A percentile compares a stretch with the other conserved stretches of the same genome.
Evolutionary conservation across 2,113 vertebrate species (phyloP).

Genomic region (Anoplopoma fimbria): DNA sequence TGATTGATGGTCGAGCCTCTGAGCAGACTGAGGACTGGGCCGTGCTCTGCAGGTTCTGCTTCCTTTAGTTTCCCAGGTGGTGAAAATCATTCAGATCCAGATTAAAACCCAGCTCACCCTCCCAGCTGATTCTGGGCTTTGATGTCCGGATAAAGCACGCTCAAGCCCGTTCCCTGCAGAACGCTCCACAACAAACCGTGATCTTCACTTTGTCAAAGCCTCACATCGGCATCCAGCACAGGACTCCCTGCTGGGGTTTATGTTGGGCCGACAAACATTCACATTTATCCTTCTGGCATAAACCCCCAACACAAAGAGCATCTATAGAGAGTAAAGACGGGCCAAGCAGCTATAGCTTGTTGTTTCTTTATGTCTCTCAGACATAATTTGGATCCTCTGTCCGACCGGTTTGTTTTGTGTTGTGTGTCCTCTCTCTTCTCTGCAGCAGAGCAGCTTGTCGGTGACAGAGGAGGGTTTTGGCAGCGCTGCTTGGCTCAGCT

Average conservation of each 20-base stretch:
- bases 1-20: background rate
- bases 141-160: constrained; percentile 47
- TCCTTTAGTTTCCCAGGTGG: constrained; percentile 7
- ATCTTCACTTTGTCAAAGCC: constrained; percentile 39
- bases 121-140: constrained; percentile 50
- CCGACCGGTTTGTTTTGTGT: background rate
- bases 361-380: constrained; percentile 1
- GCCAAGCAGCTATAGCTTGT: background rate
- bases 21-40: background rate
- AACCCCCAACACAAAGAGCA: constrained; percentile 2
- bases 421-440: background rate
- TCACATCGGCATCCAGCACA: constrained; percentile 59
- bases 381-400: background rate
- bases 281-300: constrained; percentile 16
- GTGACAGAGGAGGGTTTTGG: background rate
- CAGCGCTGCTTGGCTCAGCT: background rate
- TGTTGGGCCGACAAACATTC: constrained; percentile 16
- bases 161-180: constrained; percentile 15
- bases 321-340: background rate
- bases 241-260: constrained; percentile 38
- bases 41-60: background rate
- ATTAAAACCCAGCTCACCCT: constrained; percentile 18
- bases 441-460: background rate
- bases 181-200: constrained; percentile 26
- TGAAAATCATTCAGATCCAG: constrained; percentile 22